Percentiles rank a stretch among this genome's conserved stretches.
Conservation (phyloP, 2,797 vertebrate species). For the Schizothorax lantsangensis region DNA sequence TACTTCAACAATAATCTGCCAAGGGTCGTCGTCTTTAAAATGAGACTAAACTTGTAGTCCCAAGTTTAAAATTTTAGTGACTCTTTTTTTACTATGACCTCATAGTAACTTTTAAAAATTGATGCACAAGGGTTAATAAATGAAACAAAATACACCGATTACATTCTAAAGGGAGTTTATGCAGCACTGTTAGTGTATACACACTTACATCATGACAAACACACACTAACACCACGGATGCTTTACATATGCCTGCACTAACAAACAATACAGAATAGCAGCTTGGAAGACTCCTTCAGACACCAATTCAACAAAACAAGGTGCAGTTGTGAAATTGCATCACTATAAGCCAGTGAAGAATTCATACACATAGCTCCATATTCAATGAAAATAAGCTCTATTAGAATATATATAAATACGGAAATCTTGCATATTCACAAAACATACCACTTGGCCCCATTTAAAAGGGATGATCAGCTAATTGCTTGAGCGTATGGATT, state of each 20-base stretch:
- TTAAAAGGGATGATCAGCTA: neutral
- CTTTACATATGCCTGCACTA: neutral
- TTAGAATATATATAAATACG: conserved; percentile 21
- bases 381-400: conserved; percentile 15
- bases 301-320: neutral
- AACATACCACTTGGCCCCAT: conserved; percentile 6
- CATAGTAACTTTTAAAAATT: neutral
- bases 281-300: conserved; percentile 5
- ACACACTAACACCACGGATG: neutral
- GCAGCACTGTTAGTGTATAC: neutral
- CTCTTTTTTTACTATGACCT: neutral
- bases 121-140: neutral
- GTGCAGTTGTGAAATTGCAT: neutral
- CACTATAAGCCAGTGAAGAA: neutral
- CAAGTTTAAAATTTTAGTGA: neutral
- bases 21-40: neutral
- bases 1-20: neutral
- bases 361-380: neutral
- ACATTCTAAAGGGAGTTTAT: conserved; percentile 33
- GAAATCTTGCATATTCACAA: conserved; percentile 33
- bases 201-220: conserved; percentile 3
- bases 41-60: neutral
- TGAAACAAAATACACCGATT: neutral
- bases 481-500: neutral
- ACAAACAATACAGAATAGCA: conserved; percentile 10